Conservation (phyloP, 2,888 invertebrate genomes). For the Noctua fimbriata region DNA sequence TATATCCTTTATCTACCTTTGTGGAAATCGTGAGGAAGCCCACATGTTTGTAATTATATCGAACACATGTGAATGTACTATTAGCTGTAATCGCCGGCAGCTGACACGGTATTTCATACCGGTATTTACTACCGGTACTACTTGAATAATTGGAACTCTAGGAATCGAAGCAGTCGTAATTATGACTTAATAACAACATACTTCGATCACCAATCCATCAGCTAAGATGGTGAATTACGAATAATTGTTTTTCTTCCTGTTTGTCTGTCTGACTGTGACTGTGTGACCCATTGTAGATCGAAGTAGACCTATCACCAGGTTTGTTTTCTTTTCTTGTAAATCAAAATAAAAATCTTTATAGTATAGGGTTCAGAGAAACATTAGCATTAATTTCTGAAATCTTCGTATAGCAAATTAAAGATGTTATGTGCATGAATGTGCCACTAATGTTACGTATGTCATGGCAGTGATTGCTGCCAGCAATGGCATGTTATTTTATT, state of each 20-base stretch:
- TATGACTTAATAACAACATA: slow-evolving; percentile 5
- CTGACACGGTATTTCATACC: slow-evolving; percentile 34
- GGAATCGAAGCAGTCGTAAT: slow-evolving; percentile 9
- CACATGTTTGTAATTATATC: slow-evolving; percentile 45
- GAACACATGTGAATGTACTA: slow-evolving; percentile 36
- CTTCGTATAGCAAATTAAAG: background rate
- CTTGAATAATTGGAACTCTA: slow-evolving; percentile 18
- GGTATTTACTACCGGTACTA: slow-evolving; percentile 26
- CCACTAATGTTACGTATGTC: background rate
- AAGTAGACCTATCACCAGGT: background rate
- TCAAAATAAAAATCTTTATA: background rate
- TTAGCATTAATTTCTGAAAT: background rate
- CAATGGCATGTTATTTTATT: slow-evolving; percentile 9
- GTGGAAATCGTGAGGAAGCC: slow-evolving; percentile 29
- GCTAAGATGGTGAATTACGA: background rate
- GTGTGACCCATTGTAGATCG: background rate
- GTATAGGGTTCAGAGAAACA: background rate
- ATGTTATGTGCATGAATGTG: slow-evolving; percentile 9
- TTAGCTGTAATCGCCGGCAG: slow-evolving; percentile 14
- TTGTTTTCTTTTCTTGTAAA: background rate
- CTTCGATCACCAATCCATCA: background rate
- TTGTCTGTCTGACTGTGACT: background rate
- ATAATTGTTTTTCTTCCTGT: background rate
- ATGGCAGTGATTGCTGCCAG: slow-evolving; percentile 1
- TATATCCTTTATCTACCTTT: background rate